Evolutionary conservation across 2,888 invertebrate species (phyloP).

Genomic region (Xylocampa areola): DNA sequence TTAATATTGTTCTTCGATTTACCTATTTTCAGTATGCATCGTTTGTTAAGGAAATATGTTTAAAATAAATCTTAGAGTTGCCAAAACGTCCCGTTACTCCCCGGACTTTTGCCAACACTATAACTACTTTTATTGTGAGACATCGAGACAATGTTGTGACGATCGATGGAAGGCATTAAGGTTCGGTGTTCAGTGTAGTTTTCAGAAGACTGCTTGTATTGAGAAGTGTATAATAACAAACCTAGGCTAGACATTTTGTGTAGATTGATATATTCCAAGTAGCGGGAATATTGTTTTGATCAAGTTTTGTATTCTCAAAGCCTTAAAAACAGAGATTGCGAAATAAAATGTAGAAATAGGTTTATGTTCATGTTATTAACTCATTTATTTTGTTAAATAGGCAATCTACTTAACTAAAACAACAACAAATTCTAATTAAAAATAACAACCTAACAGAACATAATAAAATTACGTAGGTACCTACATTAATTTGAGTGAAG

Average conservation of each 20-base stretch:
- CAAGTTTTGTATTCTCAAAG: too few species aligned
- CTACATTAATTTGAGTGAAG: constrained; percentile 48
- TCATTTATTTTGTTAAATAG: neutral
- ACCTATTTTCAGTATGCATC: too few species aligned
- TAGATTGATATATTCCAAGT: too few species aligned
- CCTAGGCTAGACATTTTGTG: too few species aligned
- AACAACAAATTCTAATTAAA: constrained; percentile 17
- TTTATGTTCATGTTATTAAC: too few species aligned
- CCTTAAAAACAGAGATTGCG: too few species aligned
- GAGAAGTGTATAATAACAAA: neutral
- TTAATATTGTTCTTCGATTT: too few species aligned
- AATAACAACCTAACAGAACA: constrained; percentile 20
- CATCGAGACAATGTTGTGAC: constrained; percentile 25
- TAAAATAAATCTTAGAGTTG: constrained; percentile 13
- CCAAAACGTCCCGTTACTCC: constrained; percentile 9
- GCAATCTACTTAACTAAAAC: neutral
- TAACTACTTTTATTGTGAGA: constrained; percentile 17
- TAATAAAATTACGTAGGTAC: constrained; percentile 16
- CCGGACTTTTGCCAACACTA: constrained; percentile 24
- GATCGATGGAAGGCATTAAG: neutral
- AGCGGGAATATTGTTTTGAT: too few species aligned
- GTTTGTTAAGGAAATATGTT: constrained; percentile 8
- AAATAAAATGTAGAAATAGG: too few species aligned
- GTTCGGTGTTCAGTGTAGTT: neutral
- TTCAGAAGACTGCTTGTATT: neutral